Conservation (phyloP, 2,113 vertebrate genomes). For the Puntigrus tetrazona region DNA sequence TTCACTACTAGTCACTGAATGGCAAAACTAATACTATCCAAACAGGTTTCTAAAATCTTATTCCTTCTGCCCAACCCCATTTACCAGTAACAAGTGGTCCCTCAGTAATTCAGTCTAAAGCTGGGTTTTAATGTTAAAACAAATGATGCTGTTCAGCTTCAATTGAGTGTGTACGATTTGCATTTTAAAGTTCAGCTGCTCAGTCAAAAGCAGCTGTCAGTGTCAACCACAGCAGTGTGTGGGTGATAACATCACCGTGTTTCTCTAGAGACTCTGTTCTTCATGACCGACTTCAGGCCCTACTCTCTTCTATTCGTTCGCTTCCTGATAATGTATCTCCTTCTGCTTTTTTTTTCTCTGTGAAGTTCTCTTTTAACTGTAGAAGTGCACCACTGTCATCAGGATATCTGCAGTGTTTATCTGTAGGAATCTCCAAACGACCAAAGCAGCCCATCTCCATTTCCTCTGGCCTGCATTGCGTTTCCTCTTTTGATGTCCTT, state of each 20-base stretch:
- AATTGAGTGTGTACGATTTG: not conserved
- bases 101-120: not conserved
- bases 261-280: not conserved
- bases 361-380: not conserved
- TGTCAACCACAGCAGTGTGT: not conserved
- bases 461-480: not conserved
- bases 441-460: not conserved
- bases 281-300: not conserved
- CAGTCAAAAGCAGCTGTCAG: slow-evolving; percentile 15
- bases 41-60: not conserved
- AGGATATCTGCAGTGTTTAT: not conserved
- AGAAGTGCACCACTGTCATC: not conserved
- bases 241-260: not conserved
- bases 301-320: not conserved
- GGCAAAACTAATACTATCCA: not conserved
- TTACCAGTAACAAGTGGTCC: not conserved
- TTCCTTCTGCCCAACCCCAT: not conserved
- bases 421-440: not conserved
- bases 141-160: not conserved
- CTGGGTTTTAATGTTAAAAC: not conserved
- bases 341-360: slow-evolving; percentile 9
- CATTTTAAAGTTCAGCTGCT: not conserved
- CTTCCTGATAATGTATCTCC: not conserved
- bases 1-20: not conserved
- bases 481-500: not conserved